Conservation (phyloP, 1,140 invertebrate genomes). For the Platyura marginata region DNA sequence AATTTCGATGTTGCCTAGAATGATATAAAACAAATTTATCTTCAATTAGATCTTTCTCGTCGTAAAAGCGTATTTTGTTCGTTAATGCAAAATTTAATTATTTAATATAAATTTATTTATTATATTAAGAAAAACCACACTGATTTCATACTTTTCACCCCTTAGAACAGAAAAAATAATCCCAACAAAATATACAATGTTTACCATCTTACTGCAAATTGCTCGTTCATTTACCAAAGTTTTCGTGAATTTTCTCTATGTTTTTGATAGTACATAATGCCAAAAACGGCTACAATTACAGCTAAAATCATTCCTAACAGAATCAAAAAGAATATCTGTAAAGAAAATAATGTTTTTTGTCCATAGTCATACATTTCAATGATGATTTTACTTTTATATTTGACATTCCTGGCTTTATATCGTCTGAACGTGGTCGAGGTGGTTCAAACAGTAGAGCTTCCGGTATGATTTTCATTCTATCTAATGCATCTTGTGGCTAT, state of each 20-base stretch:
- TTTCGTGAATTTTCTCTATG: slow-evolving; percentile 1
- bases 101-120: no score
- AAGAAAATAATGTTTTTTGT: background rate
- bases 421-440: slow-evolving; percentile 73
- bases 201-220: no score
- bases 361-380: background rate
- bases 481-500: background rate
- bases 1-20: no score
- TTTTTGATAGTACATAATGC: slow-evolving; percentile 82
- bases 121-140: no score
- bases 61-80: no score
- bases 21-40: no score
- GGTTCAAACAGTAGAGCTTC: slow-evolving; percentile 65
- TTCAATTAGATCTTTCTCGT: no score
- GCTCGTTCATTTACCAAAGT: background rate
- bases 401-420: slow-evolving; percentile 64
- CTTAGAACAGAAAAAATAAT: no score
- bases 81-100: no score
- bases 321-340: slow-evolving; percentile 62
- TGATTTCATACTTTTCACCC: no score
- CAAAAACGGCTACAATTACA: slow-evolving; percentile 62
- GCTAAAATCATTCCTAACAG: slow-evolving; percentile 57
- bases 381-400: slow-evolving; percentile 42
- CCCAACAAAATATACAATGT: no score
- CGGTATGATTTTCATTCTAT: slow-evolving; percentile 36